Conservation (phyloP, 2,113 vertebrate genomes). For the Lipotes vexillifer region DNA sequence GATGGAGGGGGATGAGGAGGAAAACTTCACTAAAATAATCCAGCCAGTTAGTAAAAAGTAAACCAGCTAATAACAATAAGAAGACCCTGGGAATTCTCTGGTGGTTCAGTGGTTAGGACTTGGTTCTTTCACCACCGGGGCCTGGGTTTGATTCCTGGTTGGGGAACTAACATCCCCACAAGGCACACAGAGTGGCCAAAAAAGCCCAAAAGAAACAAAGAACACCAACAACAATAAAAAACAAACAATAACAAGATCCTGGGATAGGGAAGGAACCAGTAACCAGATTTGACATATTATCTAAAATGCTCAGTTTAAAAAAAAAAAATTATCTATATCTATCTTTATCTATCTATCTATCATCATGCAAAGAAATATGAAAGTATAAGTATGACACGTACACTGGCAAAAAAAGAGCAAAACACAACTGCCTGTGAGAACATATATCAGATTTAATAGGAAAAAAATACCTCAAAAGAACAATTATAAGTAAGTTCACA, state of each 20-base stretch:
- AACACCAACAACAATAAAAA: too few relatives aligned
- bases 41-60: neutral
- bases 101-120: too few relatives aligned
- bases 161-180: too few relatives aligned
- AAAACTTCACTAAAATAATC: neutral
- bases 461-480: neutral
- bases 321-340: neutral
- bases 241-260: neutral
- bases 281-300: neutral
- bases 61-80: neutral
- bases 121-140: too few relatives aligned
- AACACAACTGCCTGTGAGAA: neutral
- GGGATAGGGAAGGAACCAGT: too few relatives aligned
- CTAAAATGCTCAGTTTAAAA: neutral
- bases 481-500: neutral
- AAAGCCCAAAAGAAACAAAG: too few relatives aligned
- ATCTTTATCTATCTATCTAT: neutral
- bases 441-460: neutral
- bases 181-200: too few relatives aligned
- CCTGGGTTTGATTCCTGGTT: too few relatives aligned
- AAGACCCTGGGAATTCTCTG: too few relatives aligned
- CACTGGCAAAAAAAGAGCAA: neutral
- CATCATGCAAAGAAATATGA: neutral
- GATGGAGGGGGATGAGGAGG: accelerated
- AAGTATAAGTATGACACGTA: neutral